Base-by-base conservation (phyloP, 2,113 vertebrate genomes). In the Leucopsar rothschildi region DNA sequence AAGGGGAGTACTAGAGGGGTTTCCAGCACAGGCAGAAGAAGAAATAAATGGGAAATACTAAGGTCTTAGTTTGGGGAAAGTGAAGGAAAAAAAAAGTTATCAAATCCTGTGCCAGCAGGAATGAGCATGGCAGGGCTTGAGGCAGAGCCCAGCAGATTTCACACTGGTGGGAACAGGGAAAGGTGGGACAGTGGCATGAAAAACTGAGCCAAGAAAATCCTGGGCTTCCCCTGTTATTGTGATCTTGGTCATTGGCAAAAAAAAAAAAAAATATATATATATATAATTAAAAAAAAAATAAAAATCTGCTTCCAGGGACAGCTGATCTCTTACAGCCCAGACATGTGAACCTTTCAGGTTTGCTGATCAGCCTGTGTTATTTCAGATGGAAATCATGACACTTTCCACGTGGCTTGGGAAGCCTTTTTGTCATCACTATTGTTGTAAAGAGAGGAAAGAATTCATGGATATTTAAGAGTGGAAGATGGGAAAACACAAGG, bases 121-220 rank as follows among this genome's bases (percentile, higher is more conserved):
- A 13, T 1, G 6, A 80, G 23, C 18, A 4, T 15, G 53, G 66
- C 29, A 64, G 42, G 39, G 50, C 28, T 50, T 0, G 4, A 76
- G 57, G 40, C 31, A 77, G 56, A 82, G 40, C 44, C 35, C 35
- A n/a, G n/a, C 16, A 31, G 49, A 18, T 33, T 79, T 63, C 17
- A 3, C 11, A 3, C 1, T 1, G 12, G 24, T 65, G 23, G 39
- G 20, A 45, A 9, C 5, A 50, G 42, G 33, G 10, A 35, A 37
- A 42, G 14, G 50, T 73, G 37, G 18, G 15, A 18, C 28, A 5
- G 5, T 11, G 19, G 10, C 0, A 2, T 12, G 50, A 61, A 63
- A 40, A 64, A n/a, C n/a, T 5, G 6, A 2, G 4, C 25, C 1
- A 3, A 42, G 5, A 27, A 29, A 0, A 1, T 4, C 2, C 0